Evolutionary conservation across 2,797 vertebrate genomes (phyloP), one percentile per base, ranked within the genome.

Genomic region (Gallinago nigripennis): DNA sequence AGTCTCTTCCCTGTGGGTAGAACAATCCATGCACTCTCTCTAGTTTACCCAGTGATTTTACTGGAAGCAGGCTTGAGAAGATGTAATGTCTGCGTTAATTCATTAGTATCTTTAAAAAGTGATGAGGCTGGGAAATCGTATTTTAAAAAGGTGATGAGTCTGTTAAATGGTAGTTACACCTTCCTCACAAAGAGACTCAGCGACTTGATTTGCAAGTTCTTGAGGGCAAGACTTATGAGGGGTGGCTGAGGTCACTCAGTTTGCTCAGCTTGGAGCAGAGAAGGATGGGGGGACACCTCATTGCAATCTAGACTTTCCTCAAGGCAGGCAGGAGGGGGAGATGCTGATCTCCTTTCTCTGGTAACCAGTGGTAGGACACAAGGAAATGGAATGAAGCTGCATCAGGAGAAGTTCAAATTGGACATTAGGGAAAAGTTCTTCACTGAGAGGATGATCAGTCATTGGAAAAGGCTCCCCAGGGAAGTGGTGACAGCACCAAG

Each of bases 361-460:
- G 18, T 13, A n/a, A 65, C 30, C 16, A 28, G 19, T 1, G 2
- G 7, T 1, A 58, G 68, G 35, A 24, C 24, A 75, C 0, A 2
- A 64, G 12, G 28, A 46, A 56, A 64, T 5, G 11, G 11, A 66
- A 33, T 30, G n/a, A 39, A 66, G 16, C 39, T 46, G 37, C 8
- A 3, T 41, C 46, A 46, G n/a, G 11, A 39, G 20, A 53, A 39
- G 16, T 46, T 73, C n/a, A 46, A 54, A 30, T 12, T 39, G 27
- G 8, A 20, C 16, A 31, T 16, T 11, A 41, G 30, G 53, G 48
- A 53, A 53, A 53, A 20, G 20, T 11, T 53, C 5, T 21, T 48
- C n/a, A 41, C 12, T n/a, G 37, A 45, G 37, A 65, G 43, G 7
- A 9, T 51, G 19, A 8, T 51, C 1, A 2, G 23, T 46, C 48